Conservation (phyloP, 2,888 invertebrate species). For the Hoplodrina ambigua region DNA sequence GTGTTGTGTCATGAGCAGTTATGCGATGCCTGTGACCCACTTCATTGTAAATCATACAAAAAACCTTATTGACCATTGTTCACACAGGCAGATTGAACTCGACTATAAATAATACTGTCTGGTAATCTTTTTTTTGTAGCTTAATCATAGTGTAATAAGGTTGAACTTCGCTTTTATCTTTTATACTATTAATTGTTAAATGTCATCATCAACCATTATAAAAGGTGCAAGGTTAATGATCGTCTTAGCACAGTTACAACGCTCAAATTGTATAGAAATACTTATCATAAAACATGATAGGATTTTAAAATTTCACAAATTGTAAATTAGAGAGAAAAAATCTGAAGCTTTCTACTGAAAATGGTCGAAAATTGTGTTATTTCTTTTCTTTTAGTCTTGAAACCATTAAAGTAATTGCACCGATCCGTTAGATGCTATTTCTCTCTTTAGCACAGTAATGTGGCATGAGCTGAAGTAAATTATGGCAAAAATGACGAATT, state of each 20-base stretch:
- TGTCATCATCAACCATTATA: slow-evolving; percentile 24
- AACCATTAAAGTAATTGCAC: slow-evolving; percentile 50
- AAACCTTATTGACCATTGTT: slow-evolving; percentile 75
- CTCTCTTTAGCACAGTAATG: slow-evolving; percentile 35
- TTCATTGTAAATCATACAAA: slow-evolving; percentile 77
- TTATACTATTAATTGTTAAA: slow-evolving; percentile 33
- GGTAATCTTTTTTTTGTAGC: slow-evolving; percentile 25
- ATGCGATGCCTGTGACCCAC: slow-evolving; percentile 84
- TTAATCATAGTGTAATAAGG: neutral
- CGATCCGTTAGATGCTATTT: slow-evolving; percentile 45
- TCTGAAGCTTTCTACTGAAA: slow-evolving; percentile 34
- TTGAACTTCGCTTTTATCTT: slow-evolving; percentile 40
- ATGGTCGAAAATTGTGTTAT: slow-evolving; percentile 6
- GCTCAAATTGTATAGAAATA: slow-evolving; percentile 1
- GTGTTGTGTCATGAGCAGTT: slow-evolving; percentile 86
- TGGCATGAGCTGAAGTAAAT: slow-evolving; percentile 10
- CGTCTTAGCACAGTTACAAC: slow-evolving; percentile 8
- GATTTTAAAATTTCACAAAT: slow-evolving; percentile 24
- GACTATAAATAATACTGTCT: slow-evolving; percentile 36
- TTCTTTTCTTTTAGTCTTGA: slow-evolving; percentile 32
- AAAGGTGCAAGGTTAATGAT: slow-evolving; percentile 30
- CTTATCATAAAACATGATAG: neutral
- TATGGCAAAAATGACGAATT: slow-evolving; percentile 22
- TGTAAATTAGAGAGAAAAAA: slow-evolving; percentile 17
- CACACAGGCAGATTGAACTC: slow-evolving; percentile 53